Evolutionary conservation across 2,797 vertebrate species (phyloP), one percentile per base, ranked within the genome.

Genomic region (Kryptopterus vitreolus): DNA sequence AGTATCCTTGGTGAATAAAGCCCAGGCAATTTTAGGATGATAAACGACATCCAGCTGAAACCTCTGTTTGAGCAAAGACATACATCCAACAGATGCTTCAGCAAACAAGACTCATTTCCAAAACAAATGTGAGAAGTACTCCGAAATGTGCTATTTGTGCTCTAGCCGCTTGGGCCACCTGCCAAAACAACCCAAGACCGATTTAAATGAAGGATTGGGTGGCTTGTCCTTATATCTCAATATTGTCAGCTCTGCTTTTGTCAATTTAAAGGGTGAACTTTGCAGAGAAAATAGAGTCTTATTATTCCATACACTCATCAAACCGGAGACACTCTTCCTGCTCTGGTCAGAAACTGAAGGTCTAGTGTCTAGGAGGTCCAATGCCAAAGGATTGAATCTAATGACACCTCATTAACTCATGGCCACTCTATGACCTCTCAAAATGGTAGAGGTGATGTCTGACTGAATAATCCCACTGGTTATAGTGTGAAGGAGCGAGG

Each of bases 111-210:
- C 58, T 61, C 43, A 78, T 76, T 78, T 82, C 53, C 70, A 68
- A 81, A 81, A 76, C 76, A 82, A 72, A 72, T 62, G 68, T 61
- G 63, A 12, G 76, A 72, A 29, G 33, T 69, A 71, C 72, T 81
- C 61, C 10, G 65, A 76, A 76, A 76, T 84, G 26, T 68, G 53
- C 50, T 76, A 69, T 86, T 81, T 81, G 63, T 78, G 78, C 65
- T 46, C n/a, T 35, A 80, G 24, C 35, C 20, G 24, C 55, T 78
- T 69, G 46, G 38, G 63, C n/a, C 53, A 43, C 48, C 29, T 16
- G 62, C 57, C 74, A 79, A 75, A 80, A 55, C 63, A 80, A 72
- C 53, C 7, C 50, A 22, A 82, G 26, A 75, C 46, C 4, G 26
- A 61, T 83, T 85, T 79, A 78, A 38, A 20, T 70, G 31, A 75